Evolutionary conservation across 2,797 vertebrate species (phyloP).

Genomic region (Channallabes apus): DNA sequence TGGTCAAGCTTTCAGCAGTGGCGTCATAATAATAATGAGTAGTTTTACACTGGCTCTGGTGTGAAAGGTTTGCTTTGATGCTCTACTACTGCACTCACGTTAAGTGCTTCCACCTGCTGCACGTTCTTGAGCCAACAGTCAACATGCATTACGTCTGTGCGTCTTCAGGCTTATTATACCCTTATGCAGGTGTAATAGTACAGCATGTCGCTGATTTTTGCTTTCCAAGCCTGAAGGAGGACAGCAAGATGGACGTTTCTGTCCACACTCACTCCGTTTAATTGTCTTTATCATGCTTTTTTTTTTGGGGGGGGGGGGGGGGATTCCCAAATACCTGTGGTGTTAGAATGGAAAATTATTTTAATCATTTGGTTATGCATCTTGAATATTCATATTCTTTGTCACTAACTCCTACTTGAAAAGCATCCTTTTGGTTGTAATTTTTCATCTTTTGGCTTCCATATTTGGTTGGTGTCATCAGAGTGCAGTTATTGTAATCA

Average conservation of each 20-base stretch:
- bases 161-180: slow-evolving; percentile 21
- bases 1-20: background rate
- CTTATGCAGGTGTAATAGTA: slow-evolving; percentile 28
- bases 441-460: slow-evolving; percentile 7
- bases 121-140: slow-evolving; percentile 7
- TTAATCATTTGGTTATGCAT: no score
- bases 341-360: background rate
- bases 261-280: background rate
- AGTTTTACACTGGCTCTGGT: slow-evolving; percentile 26
- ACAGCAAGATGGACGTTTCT: slow-evolving; percentile 35
- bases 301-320: no score
- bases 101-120: slow-evolving; percentile 30
- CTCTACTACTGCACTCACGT: background rate
- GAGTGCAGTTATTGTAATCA: slow-evolving; percentile 32
- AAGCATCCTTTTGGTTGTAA: background rate
- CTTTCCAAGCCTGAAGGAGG: background rate
- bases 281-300: background rate
- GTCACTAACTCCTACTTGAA: background rate
- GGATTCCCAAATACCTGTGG: background rate
- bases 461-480: background rate
- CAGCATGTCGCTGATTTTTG: background rate
- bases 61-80: slow-evolving; percentile 20
- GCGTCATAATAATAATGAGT: background rate
- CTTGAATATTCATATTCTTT: background rate
- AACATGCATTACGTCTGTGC: background rate